Percentiles rank a stretch among this genome's conserved stretches.
These are phyloP conservation scores for Agonopterix heracliana DNA, from an alignment of 2,888 invertebrate species.

Conservation along the genomic window DNA sequence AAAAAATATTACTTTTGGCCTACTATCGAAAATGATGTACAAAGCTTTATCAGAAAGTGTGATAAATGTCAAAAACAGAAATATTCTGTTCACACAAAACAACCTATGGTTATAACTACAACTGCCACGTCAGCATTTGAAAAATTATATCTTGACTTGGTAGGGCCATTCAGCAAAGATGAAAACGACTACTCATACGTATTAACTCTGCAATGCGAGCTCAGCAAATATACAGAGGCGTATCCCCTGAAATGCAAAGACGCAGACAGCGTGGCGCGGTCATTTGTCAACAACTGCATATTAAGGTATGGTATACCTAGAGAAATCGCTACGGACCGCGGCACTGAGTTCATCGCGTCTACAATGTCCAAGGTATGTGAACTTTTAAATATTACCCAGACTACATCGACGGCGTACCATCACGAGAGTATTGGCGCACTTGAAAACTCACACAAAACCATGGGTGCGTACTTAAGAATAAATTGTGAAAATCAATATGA, in stretches of 20 bases:
- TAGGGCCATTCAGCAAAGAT: conserved; percentile 2
- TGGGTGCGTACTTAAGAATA: conserved; percentile 10
- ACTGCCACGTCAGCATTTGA: conserved; percentile 10
- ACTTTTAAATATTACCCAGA: conserved; percentile 10
- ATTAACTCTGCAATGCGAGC: conserved; percentile 5
- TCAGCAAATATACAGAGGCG: conserved; percentile 9
- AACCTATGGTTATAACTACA: conserved; percentile 8
- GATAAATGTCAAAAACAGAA: no score
- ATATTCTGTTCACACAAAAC: conserved; percentile 3
- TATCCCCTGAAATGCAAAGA: conserved; percentile 10
- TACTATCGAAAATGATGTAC: conserved; percentile 13
- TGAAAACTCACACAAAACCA: conserved; percentile 8
- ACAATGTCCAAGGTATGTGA: conserved; percentile 16
- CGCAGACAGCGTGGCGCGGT: conserved; percentile 6
- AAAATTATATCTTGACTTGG: conserved; percentile 9
- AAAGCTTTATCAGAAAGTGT: conserved; percentile 11
- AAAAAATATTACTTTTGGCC: conserved; percentile 17
- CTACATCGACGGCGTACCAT: conserved; percentile 14
- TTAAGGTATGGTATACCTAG: conserved; percentile 14
- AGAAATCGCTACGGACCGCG: conserved; percentile 13
- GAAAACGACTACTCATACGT: conserved; percentile 1
- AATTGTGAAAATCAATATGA: conserved; percentile 9
- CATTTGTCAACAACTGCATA: conserved; percentile 13
- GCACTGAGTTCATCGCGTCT: no score
- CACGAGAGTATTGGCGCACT: no score